These are phyloP conservation scores for Sebastes ruberrimus DNA, from an alignment of 2,797 vertebrate genomes.

Conservation along the genomic window DNA sequence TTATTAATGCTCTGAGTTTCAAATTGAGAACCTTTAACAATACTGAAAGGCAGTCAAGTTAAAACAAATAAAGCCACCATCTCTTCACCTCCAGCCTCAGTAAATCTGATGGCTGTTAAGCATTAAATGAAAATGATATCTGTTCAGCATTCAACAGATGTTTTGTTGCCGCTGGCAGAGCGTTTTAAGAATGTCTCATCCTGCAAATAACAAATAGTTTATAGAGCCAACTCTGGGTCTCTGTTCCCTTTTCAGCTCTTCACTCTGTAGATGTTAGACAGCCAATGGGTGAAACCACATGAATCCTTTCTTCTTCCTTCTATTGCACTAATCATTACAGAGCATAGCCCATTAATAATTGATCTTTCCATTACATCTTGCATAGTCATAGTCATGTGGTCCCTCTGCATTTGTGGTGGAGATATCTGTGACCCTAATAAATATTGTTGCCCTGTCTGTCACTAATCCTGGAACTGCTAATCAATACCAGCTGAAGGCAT, in stretches of 20 bases:
- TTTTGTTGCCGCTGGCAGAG: neutral
- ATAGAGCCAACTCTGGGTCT: neutral
- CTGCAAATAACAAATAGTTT: neutral
- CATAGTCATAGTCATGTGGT: conserved; percentile 6
- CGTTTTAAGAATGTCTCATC: neutral
- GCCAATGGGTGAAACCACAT: neutral
- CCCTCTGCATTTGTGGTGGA: neutral
- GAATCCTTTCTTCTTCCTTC: neutral
- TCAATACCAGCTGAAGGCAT: conserved; percentile 24
- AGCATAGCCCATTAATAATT: conserved; percentile 10
- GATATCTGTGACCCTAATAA: neutral
- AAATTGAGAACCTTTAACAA: neutral
- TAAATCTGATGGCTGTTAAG: neutral
- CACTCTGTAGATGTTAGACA: neutral
- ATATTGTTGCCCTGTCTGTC: conserved; percentile 3
- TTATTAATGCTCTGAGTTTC: too few relatives aligned
- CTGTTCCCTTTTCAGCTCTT: neutral
- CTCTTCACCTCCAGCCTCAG: neutral
- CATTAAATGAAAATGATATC: neutral
- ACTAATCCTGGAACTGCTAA: conserved; percentile 4
- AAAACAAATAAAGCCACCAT: neutral
- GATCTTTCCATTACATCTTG: conserved; percentile 10
- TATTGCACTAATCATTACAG: neutral
- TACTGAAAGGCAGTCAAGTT: neutral
- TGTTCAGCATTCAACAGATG: neutral